These are phyloP conservation scores for Parascotia fuliginaria DNA, from an alignment of 2,888 invertebrate species.

Conservation along the genomic window DNA sequence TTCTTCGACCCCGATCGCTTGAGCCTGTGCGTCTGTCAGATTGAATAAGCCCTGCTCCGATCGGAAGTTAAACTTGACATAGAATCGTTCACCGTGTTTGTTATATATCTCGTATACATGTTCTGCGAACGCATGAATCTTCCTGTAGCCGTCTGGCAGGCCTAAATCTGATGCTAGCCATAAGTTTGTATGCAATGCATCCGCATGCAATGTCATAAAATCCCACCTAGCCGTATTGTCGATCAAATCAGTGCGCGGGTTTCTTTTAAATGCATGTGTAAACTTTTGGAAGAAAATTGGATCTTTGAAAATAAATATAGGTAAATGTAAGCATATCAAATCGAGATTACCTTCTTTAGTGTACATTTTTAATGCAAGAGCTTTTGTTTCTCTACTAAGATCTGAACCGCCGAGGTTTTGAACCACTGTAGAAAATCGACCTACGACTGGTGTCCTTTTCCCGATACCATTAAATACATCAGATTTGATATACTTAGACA, in stretches of 20 bases:
- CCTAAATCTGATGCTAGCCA: slow-evolving; percentile 94
- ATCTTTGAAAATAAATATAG: slow-evolving; percentile 94
- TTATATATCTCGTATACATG: slow-evolving; percentile 96
- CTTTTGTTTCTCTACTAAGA: slow-evolving; percentile 92
- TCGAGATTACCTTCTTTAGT: slow-evolving; percentile 96
- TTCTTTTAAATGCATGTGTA: slow-evolving; percentile 95
- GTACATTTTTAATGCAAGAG: slow-evolving; percentile 95
- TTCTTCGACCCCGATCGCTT: slow-evolving; percentile 87
- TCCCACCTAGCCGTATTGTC: slow-evolving; percentile 96
- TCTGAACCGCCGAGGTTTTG: slow-evolving; percentile 94
- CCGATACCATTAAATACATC: slow-evolving; percentile 91
- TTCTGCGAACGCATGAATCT: slow-evolving; percentile 96
- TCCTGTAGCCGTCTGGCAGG: slow-evolving; percentile 94
- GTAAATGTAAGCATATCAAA: slow-evolving; percentile 93
- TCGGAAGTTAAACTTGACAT: slow-evolving; percentile 95
- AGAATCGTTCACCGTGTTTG: slow-evolving; percentile 88
- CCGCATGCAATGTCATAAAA: slow-evolving; percentile 92
- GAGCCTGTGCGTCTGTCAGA: slow-evolving; percentile 87
- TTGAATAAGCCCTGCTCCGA: slow-evolving; percentile 94
- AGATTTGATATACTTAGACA: slow-evolving; percentile 90
- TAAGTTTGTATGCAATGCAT: slow-evolving; percentile 86
- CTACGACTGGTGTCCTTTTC: slow-evolving; percentile 90
- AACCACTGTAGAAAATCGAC: slow-evolving; percentile 90
- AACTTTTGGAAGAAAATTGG: slow-evolving; percentile 93
- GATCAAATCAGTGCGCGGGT: slow-evolving; percentile 93